Evolutionary conservation across 2,888 invertebrate genomes (phyloP), one percentile per base, ranked within the genome.

Genomic region (Cheilosia pagana): DNA sequence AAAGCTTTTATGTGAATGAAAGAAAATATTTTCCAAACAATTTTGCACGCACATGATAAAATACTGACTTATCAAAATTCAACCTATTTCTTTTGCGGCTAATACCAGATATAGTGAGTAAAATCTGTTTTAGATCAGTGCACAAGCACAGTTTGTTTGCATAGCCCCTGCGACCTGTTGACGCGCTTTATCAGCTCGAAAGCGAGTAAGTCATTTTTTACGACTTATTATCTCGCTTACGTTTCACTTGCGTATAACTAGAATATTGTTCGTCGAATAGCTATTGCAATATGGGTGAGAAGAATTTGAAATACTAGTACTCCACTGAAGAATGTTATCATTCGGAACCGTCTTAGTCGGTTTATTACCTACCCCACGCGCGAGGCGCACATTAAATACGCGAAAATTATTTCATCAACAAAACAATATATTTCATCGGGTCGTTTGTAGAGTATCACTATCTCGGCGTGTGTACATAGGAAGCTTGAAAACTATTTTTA

Each of bases 311-410:
- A 35, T 12, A n/a, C n/a, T n/a, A 3, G 35, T 35, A 3, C 35
- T 35, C 10, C 3, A 35, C 12, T 25, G 14, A 23, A 5, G 25
- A 53, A 23, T 50, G 62, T 62, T 72, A 62, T 72, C 62, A 43
- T 31, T 62, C 6, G 19, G 10, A 53, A 21, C 43, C 43, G 50
- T 4, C 50, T 72, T 43, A 52, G 48, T 57, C 16, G 48, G 12
- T 48, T 62, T 72, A 43, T 53, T 53, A 52, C 7, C 41, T 25
- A 19, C 41, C 48, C 52, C 59, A 63, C 50, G 35, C 71, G 59
- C 57, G 28, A 43, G n/a, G 16, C 28, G 14, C 55, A 39, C 6
- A 53, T 7, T 45, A 57, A 71, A 39, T 41, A 67, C 16, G 45
- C 23, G 19, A 31, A 45, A 55, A 39, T 6, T 12, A 63, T 57